Percentiles rank a stretch among this genome's conserved stretches.
phyloP scores from a whole-genome alignment of 2,888 invertebrate genomes.

The Operophtera brumata region DNA sequence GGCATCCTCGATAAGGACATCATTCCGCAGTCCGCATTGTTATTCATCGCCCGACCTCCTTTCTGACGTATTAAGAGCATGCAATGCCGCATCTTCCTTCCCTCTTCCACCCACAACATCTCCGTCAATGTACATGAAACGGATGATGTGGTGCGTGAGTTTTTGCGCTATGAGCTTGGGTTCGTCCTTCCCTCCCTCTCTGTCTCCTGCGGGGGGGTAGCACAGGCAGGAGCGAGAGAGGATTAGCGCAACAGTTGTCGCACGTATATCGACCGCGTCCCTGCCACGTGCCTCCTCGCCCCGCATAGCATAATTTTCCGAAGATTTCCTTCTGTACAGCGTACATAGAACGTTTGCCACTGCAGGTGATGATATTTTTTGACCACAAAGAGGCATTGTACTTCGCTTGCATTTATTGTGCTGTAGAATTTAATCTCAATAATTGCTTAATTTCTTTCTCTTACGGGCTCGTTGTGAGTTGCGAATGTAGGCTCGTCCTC shows the following conservation, averaged over 20 bases:
- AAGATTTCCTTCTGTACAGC: slow-evolving; percentile 32
- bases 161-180: slow-evolving; percentile 66
- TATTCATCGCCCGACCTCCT: slow-evolving; percentile 77
- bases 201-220: slow-evolving; percentile 21
- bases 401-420: slow-evolving; percentile 12
- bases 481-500: slow-evolving; percentile 21
- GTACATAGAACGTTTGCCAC: slow-evolving; percentile 37
- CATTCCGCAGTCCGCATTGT: slow-evolving; percentile 79
- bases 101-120: slow-evolving; percentile 35
- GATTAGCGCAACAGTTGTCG: slow-evolving; percentile 76
- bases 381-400: slow-evolving; percentile 33
- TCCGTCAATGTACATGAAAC: slow-evolving; percentile 39
- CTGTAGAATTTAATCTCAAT: slow-evolving; percentile 34
- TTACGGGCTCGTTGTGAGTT: slow-evolving; percentile 46
- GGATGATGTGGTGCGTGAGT: slow-evolving; percentile 61
- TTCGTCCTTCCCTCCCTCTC: slow-evolving; percentile 55
- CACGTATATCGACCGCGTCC: slow-evolving; percentile 67
- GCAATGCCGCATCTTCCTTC: slow-evolving; percentile 72
- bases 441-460: slow-evolving; percentile 59
- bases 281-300: slow-evolving; percentile 63
- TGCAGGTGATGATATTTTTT: slow-evolving; percentile 15
- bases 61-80: slow-evolving; percentile 72
- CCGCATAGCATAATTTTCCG: slow-evolving; percentile 44
- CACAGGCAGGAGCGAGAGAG: slow-evolving; percentile 37
- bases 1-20: slow-evolving; percentile 66